Percentiles rank a stretch among this genome's conserved stretches.
These are phyloP conservation scores for Strongylocentrotus purpuratus DNA, from an alignment of 35 echinoderm and acorn worm species.

Conservation along the genomic window DNA sequence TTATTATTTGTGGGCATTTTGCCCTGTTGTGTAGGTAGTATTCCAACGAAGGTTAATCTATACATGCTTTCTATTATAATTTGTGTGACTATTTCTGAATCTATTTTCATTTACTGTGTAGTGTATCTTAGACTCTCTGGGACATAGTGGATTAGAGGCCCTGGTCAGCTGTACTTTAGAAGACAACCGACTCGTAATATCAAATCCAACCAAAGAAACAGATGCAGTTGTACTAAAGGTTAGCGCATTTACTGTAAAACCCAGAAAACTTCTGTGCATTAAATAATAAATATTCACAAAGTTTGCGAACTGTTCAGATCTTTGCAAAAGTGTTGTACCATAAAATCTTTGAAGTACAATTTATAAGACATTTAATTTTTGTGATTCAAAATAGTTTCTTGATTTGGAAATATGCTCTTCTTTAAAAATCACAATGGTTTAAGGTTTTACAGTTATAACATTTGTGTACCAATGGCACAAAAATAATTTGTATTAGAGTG, in stretches of 20 bases:
- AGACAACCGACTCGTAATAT: constrained; percentile 38
- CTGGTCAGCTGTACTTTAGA: constrained; percentile 38
- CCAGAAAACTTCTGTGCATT: background rate
- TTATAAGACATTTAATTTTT: background rate
- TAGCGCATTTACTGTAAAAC: background rate
- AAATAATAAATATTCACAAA: background rate
- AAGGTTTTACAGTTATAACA: no score
- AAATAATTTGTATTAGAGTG: background rate
- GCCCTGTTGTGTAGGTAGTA: no score
- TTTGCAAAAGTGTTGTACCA: background rate
- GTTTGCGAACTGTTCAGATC: background rate
- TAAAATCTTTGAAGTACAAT: background rate
- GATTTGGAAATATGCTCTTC: background rate
- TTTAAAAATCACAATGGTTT: background rate
- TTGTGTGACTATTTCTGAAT: background rate
- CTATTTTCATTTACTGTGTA: constrained; percentile 10
- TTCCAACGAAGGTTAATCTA: no score
- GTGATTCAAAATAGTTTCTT: background rate
- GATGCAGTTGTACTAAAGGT: constrained; percentile 19
- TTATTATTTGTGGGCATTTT: no score
- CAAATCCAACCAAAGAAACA: background rate
- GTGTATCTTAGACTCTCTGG: constrained; percentile 64
- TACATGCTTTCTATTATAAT: background rate
- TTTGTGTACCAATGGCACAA: background rate
- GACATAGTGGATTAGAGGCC: background rate